These are phyloP conservation scores for Hartigia nigra DNA, from an alignment of 2,888 invertebrate species.

Conservation along the genomic window DNA sequence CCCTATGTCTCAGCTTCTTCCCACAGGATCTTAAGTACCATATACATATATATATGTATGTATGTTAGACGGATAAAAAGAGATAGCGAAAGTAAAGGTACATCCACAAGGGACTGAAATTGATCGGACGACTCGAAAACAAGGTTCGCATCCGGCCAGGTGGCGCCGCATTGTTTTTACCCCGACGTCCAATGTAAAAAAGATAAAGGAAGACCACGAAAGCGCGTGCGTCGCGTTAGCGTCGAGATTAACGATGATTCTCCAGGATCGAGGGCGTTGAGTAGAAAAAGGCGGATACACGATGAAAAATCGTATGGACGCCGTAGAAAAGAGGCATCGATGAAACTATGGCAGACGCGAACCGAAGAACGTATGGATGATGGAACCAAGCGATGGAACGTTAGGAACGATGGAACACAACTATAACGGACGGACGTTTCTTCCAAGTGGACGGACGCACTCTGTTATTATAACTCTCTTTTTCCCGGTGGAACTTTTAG, in stretches of 20 bases:
- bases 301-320: constrained; percentile 54
- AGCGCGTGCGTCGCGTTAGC: constrained; percentile 42
- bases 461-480: constrained; percentile 62
- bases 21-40: constrained; percentile 19
- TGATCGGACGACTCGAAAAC: background rate
- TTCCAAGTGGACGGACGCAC: constrained; percentile 53
- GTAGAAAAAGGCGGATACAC: constrained; percentile 28
- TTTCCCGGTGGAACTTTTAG: constrained; percentile 39
- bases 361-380: constrained; percentile 11
- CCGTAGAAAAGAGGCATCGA: constrained; percentile 28
- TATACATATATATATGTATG: background rate
- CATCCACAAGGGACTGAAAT: background rate
- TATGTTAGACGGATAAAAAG: background rate
- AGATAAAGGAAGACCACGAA: constrained; percentile 17
- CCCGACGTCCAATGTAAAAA: background rate
- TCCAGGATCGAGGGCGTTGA: constrained; percentile 31
- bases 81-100: background rate
- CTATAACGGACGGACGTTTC: constrained; percentile 54
- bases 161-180: constrained; percentile 43
- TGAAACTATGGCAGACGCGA: constrained; percentile 45
- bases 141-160: constrained; percentile 49
- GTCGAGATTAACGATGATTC: constrained; percentile 39
- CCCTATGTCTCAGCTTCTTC: constrained; percentile 24
- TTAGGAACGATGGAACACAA: constrained; percentile 40
- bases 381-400: constrained; percentile 33